phyloP scores from a whole-genome alignment of 2,113 vertebrate species.

The Telmatochromis sp. region DNA sequence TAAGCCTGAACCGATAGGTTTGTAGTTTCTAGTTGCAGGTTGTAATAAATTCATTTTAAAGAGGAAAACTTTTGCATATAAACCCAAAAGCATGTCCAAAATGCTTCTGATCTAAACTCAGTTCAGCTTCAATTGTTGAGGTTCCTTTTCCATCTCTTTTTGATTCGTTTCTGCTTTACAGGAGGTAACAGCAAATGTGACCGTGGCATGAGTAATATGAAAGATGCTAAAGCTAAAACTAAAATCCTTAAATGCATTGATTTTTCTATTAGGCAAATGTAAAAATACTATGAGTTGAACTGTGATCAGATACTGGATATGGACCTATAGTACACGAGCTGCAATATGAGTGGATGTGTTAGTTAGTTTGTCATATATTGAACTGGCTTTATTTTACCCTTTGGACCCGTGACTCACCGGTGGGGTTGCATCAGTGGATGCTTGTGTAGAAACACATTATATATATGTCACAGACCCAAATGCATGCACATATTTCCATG shows the following conservation, averaged over 20 bases:
- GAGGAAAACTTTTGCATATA: not conserved
- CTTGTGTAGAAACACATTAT: not conserved
- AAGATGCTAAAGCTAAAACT: not conserved
- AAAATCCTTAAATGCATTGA: not conserved
- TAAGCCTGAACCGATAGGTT: not conserved
- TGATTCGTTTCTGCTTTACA: fast-evolving
- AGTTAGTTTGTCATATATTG: not conserved
- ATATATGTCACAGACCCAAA: not conserved
- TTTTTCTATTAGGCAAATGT: not conserved
- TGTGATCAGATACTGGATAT: not conserved
- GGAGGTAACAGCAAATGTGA: not conserved
- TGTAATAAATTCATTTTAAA: not conserved
- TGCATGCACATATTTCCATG: not conserved
- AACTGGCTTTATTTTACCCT: not conserved
- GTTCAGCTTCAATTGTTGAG: not conserved
- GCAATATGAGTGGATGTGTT: not conserved
- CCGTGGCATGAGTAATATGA: not conserved
- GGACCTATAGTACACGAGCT: not conserved
- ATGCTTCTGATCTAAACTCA: not conserved
- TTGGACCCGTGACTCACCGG: not conserved
- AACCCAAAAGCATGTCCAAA: not conserved
- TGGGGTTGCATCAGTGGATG: not conserved
- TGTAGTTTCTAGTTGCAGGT: not conserved
- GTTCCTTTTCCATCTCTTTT: not conserved
- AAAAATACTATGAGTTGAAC: not conserved